Evolutionary conservation across 2,113 vertebrate genomes (phyloP).

Genomic region (Ictidomys tridecemlineatus): DNA sequence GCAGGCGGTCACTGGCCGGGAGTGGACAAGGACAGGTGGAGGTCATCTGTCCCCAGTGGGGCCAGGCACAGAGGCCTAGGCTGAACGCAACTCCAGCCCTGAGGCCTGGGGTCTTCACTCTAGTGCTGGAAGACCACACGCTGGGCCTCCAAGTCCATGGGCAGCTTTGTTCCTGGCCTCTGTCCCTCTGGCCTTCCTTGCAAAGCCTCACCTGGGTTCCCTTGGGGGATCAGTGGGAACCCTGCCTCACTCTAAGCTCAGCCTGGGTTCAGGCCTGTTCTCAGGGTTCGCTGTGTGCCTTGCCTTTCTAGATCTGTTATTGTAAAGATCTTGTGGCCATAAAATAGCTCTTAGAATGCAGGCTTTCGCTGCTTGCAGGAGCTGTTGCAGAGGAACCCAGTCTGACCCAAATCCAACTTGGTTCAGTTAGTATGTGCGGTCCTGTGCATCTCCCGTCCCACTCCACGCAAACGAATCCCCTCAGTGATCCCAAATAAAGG

Average conservation of each 20-base stretch:
- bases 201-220: accelerated
- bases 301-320: background rate
- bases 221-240: background rate
- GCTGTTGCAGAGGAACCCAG: background rate
- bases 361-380: accelerated
- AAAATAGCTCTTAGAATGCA: background rate
- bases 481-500: too few relatives aligned
- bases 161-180: background rate
- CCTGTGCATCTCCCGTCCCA: background rate
- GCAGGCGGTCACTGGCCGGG: accelerated
- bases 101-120: background rate
- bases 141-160: accelerated
- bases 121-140: accelerated
- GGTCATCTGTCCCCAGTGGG: accelerated
- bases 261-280: background rate
- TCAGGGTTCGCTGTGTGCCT: background rate
- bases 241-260: background rate
- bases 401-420: accelerated
- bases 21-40: background rate
- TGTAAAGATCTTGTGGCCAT: background rate
- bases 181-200: background rate
- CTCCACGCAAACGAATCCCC: accelerated
- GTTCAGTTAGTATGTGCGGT: accelerated
- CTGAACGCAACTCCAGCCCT: accelerated
- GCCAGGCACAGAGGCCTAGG: too few relatives aligned